Evolutionary conservation across 2,113 vertebrate genomes (phyloP), one percentile per base, ranked within the genome.

Genomic region (Athene noctua): DNA sequence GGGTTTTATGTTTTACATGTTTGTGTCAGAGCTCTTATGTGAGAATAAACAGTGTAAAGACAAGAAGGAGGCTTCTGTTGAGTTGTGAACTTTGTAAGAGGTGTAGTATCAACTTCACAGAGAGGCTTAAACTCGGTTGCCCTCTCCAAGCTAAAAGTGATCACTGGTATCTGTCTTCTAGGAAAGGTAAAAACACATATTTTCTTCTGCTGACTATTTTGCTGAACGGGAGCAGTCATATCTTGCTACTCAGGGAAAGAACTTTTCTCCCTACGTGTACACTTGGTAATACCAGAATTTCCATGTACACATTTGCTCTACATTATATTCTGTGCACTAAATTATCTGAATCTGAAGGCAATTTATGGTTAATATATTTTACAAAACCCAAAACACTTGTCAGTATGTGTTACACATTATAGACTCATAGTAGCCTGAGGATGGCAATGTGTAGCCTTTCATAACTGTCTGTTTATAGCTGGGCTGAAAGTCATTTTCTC

Each of bases 401-500:
- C 47, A 54, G 30, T 87, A 38, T 42, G 18, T 55, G n/a, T 52
- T 83, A 16, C 47, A 79, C 52, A 82, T 81, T 82, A 65, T 15
- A 90, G 15, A 59, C 26, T 65, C 46, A 70, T 62, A 40, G 23
- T 80, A 92, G 81, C 71, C 78, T 94, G 79, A 92, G 80, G 52
- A 70, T 63, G 62, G 57, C 71, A 94, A 90, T 63, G 55, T 21
- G 3, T 81, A 94, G 49, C 68, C 42, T 94, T 89, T 81, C 49
- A 57, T 72, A 95, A 94, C 82, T 88, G 42, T 71, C 59, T 86
- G 49, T 62, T 86, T 92, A 44, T 58, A 70, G 79, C 46, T 89
- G 46, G 32, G 29, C n/a, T 89, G 73, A 90, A 94, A 94, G 47
- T 62, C 6, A n/a, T 96, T 95, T 96, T 95, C 90, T 90, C 46